Percentiles rank a stretch among this genome's conserved stretches.
Evolutionary conservation across 2,888 invertebrate genomes (phyloP).

Genomic region (Aspidapion aeneum): DNA sequence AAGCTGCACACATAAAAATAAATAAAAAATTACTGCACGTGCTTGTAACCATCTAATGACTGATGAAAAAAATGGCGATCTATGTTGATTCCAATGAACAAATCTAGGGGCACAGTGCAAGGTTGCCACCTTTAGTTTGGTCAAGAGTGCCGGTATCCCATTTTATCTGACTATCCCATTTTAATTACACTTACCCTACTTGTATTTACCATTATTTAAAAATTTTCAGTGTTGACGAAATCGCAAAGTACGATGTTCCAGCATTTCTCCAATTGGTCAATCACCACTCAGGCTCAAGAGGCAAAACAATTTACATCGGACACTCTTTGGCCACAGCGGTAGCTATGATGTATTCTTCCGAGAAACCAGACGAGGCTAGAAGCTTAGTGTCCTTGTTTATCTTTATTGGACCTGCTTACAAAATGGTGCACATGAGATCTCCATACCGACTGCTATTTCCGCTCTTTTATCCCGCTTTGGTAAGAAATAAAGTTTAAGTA

Average conservation of each 20-base stretch:
- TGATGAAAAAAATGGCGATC: no score
- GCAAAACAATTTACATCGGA: constrained; percentile 52
- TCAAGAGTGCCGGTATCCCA: no score
- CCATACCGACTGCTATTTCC: constrained; percentile 64
- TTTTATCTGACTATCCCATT: no score
- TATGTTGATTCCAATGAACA: no score
- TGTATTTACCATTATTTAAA: no score
- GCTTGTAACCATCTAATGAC: no score
- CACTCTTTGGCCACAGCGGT: constrained; percentile 59
- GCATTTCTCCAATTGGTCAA: constrained; percentile 54
- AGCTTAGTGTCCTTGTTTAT: constrained; percentile 52
- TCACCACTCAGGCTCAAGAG: constrained; percentile 42
- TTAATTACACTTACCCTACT: no score
- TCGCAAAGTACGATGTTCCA: constrained; percentile 56
- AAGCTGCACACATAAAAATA: no score
- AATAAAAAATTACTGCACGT: no score
- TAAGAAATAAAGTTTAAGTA: constrained; percentile 23
- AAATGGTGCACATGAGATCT: constrained; percentile 54
- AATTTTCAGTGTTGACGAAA: constrained; percentile 55
- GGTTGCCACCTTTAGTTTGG: no score
- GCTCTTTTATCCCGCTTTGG: constrained; percentile 43
- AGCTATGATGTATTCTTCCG: constrained; percentile 55
- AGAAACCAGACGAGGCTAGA: constrained; percentile 53
- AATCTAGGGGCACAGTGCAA: no score
- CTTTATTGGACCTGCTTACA: constrained; percentile 54